Percentiles rank a stretch among this genome's conserved stretches.
Conservation (phyloP, 2,113 vertebrate species). For the Gila orcuttii region DNA sequence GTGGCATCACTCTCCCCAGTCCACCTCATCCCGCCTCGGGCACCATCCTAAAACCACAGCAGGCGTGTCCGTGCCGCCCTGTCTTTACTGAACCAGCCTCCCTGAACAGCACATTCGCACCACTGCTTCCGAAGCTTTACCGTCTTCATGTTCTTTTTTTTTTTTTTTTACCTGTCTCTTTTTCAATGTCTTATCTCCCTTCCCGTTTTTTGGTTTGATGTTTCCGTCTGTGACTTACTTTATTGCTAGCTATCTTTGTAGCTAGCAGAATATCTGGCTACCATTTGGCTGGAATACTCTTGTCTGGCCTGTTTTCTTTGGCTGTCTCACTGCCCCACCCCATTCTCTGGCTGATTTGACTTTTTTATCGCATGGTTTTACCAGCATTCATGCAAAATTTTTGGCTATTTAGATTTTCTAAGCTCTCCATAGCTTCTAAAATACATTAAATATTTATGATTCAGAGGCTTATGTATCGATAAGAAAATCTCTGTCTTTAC, state of each 20-base stretch:
- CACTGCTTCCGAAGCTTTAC: constrained; percentile 6
- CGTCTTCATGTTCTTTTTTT: constrained; percentile 16
- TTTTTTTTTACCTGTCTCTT: not conserved
- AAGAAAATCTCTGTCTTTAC: not conserved
- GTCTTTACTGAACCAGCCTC: constrained; percentile 32
- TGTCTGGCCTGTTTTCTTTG: not conserved
- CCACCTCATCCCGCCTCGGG: constrained; percentile 49
- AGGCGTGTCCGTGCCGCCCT: constrained; percentile 36
- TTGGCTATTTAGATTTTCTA: not conserved
- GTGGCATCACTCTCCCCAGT: constrained; percentile 76
- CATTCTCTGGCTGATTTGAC: constrained; percentile 35
- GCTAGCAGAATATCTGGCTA: not conserved
- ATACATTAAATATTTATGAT: not conserved
- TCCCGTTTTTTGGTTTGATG: not conserved
- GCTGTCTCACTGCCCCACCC: constrained; percentile 14
- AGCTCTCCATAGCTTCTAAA: not conserved
- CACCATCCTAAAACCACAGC: constrained; percentile 47
- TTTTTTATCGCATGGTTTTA: constrained; percentile 43
- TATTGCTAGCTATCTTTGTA: not conserved
- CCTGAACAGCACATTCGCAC: constrained; percentile 2
- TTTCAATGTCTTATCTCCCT: not conserved
- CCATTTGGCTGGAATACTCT: constrained; percentile 22
- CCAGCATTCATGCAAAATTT: constrained; percentile 5
- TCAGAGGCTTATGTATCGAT: not conserved
- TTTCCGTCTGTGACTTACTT: not conserved